Conservation (phyloP, 2,888 invertebrate species). For the Ptycholaimellus sp. region DNA sequence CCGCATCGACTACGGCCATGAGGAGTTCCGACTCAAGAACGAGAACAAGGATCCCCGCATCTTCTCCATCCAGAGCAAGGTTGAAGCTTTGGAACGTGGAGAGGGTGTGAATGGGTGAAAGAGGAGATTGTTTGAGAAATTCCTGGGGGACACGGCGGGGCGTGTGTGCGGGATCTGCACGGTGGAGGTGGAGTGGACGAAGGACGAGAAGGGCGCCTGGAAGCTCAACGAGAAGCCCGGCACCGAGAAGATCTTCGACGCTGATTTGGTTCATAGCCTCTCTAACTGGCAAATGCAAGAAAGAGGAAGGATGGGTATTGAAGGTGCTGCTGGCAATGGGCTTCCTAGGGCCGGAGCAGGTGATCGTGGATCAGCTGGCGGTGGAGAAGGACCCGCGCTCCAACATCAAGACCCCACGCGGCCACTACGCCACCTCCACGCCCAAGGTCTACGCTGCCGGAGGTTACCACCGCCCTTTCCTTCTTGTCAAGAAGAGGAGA, state of each 20-base stretch:
- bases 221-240: constrained; percentile 64
- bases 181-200: constrained; percentile 72
- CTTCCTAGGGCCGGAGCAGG: constrained; percentile 36
- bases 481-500: no score
- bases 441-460: constrained; percentile 79
- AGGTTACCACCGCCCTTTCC: constrained; percentile 44
- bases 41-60: constrained; percentile 76
- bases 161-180: constrained; percentile 71
- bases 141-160: constrained; percentile 64
- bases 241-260: constrained; percentile 45
- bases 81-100: constrained; percentile 15
- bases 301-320: no score
- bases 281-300: no score
- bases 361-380: constrained; percentile 46
- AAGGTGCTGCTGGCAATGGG: constrained; percentile 95
- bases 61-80: constrained; percentile 73
- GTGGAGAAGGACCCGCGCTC: constrained; percentile 66
- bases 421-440: constrained; percentile 52
- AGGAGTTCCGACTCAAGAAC: constrained; percentile 53
- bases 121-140: constrained; percentile 44
- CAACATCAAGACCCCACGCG: constrained; percentile 56
- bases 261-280: constrained; percentile 53
- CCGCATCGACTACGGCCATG: constrained; percentile 90
- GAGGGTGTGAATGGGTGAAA: neutral
- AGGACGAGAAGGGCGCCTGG: constrained; percentile 65